phyloP scores from a whole-genome alignment of 2,113 vertebrate species.

The Procavia capensis region DNA sequence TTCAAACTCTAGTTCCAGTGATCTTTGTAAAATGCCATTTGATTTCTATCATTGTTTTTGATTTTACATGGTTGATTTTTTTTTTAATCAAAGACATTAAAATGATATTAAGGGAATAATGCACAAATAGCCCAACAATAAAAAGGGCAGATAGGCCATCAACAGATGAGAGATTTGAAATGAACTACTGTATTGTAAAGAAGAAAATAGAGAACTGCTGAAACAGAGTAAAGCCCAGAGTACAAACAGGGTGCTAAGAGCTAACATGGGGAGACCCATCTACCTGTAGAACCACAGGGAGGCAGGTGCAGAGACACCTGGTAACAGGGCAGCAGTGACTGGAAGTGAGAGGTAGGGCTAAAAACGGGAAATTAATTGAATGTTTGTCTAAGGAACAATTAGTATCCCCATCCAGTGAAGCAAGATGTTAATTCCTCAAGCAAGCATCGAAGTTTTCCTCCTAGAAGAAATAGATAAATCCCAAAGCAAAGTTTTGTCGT shows the following conservation, averaged over 20 bases:
- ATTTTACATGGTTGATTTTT: conserved; percentile 47
- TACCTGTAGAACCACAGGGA: background rate
- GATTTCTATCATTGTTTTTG: conserved; percentile 41
- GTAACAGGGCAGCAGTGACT: background rate
- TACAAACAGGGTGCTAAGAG: background rate
- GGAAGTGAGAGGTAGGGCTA: background rate
- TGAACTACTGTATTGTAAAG: background rate
- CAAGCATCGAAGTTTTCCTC: background rate
- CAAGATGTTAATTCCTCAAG: background rate
- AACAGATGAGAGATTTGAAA: conserved; percentile 14
- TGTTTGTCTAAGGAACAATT: background rate
- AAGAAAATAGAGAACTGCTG: background rate
- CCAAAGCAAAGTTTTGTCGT: background rate
- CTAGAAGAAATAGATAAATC: background rate
- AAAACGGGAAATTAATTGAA: background rate
- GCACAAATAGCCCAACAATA: background rate
- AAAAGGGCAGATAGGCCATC: background rate
- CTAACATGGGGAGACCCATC: background rate
- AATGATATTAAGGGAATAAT: conserved; percentile 6
- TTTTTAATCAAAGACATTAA: conserved; percentile 23
- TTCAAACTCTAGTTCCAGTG: conserved; percentile 2
- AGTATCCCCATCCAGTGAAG: background rate
- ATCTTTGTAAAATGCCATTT: conserved; percentile 31
- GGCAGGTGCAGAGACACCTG: background rate
- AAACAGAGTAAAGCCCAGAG: background rate